Conservation (phyloP, 2,888 invertebrate genomes). For the Conomelus anceps region DNA sequence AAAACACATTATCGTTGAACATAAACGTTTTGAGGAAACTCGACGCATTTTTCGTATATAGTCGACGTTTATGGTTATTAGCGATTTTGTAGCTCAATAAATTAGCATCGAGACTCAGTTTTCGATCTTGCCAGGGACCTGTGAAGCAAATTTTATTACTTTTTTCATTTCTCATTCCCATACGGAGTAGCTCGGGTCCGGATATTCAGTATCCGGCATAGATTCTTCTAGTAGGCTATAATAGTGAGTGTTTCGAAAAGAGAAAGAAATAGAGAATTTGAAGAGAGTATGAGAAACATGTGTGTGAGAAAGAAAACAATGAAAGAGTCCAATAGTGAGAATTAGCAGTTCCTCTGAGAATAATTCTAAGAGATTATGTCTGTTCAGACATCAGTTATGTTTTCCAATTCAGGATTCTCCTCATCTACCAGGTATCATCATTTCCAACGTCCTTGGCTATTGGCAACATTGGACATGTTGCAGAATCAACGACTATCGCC, state of each 20-base stretch:
- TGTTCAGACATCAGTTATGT: background rate
- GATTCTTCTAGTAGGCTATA: background rate
- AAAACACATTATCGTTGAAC: background rate
- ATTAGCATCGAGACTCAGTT: background rate
- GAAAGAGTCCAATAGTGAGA: background rate
- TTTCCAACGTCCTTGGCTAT: background rate
- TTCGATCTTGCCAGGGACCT: background rate
- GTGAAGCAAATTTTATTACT: background rate
- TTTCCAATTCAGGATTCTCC: background rate
- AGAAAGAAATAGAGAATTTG: background rate
- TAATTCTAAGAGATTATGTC: background rate
- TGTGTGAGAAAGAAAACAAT: background rate
- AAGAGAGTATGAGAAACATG: background rate
- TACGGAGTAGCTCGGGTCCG: background rate
- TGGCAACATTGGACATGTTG: too few relatives aligned
- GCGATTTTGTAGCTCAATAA: background rate
- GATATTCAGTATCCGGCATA: background rate
- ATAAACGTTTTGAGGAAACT: background rate
- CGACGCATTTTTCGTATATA: background rate
- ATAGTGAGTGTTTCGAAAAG: background rate
- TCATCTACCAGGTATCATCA: background rate
- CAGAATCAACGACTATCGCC: too few relatives aligned
- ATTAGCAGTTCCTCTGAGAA: background rate
- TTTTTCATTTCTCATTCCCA: background rate
- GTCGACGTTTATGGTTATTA: background rate